phyloP scores from a whole-genome alignment of 2,113 vertebrate genomes.

The Tyto alba region DNA sequence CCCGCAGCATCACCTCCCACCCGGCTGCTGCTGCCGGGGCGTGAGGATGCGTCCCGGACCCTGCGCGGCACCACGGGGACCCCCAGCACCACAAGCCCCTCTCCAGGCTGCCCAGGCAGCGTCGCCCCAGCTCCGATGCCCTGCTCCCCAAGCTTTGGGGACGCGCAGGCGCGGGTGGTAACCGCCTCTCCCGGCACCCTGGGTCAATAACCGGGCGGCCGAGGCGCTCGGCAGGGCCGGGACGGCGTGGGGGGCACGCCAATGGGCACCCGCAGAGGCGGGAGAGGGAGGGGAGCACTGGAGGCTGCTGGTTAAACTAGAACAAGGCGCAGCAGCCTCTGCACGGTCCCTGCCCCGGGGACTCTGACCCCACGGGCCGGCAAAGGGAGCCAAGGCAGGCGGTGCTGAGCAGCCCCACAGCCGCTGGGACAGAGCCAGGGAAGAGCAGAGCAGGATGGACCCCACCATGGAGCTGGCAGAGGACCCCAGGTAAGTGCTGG shows the following conservation, averaged over 20 bases:
- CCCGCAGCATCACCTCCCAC: background rate
- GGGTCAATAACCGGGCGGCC: slow-evolving; percentile 3
- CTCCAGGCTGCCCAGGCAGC: accelerated
- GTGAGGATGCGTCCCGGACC: accelerated
- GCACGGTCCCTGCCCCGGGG: background rate
- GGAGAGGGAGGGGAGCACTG: background rate
- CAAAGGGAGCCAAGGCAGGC: background rate
- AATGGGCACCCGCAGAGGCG: background rate
- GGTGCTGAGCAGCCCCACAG: background rate
- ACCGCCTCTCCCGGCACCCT: background rate
- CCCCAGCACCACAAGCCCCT: background rate
- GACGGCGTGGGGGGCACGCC: background rate
- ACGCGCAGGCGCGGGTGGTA: accelerated
- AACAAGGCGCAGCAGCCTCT: background rate
- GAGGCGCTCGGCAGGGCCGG: background rate
- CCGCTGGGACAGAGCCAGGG: accelerated
- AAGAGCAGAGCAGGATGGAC: slow-evolving; percentile 15
- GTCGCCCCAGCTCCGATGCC: background rate
- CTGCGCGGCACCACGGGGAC: background rate
- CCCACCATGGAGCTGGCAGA: background rate
- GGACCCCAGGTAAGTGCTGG: slow-evolving; percentile 28
- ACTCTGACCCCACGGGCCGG: slow-evolving; percentile 35
- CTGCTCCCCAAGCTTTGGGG: background rate
- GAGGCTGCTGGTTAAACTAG: background rate
- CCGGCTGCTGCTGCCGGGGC: background rate